A percentile compares a stretch with the other conserved stretches of the same genome.
Evolutionary conservation across 1,140 invertebrate genomes (phyloP).

Genomic region (Eupeodes corollae): DNA sequence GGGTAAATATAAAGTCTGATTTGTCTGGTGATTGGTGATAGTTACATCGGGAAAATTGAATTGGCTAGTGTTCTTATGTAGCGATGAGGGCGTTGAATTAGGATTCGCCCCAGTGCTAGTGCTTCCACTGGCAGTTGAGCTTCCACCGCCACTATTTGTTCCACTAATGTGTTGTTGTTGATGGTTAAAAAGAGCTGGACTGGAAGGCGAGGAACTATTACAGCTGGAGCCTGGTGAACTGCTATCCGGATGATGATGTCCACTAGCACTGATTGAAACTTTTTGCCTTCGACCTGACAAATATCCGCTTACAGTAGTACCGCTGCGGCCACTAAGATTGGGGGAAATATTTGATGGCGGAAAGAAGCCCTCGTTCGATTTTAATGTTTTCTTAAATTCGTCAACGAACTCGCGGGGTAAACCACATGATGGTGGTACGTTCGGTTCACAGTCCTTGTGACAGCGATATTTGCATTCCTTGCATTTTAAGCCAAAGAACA

Average conservation of each 20-base stretch:
- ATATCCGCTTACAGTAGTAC: background rate
- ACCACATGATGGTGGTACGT: conserved; percentile 85
- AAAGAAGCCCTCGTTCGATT: conserved; percentile 44
- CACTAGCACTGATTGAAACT: conserved; percentile 4
- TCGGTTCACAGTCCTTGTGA: conserved; percentile 73
- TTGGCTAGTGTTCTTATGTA: conserved; percentile 48
- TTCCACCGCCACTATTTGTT: conserved; percentile 2
- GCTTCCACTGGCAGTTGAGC: conserved; percentile 11
- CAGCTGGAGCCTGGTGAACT: conserved; percentile 92
- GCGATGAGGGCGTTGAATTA: conserved; percentile 25
- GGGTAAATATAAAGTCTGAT: background rate
- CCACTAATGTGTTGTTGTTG: conserved; percentile 40
- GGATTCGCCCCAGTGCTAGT: conserved; percentile 13
- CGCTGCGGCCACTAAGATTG: conserved; percentile 15
- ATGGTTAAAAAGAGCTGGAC: conserved; percentile 62
- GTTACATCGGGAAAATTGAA: conserved; percentile 70
- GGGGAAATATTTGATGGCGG: conserved; percentile 37
- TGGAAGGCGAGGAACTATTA: conserved; percentile 91
- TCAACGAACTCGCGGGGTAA: conserved; percentile 72
- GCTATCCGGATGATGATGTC: conserved; percentile 57
- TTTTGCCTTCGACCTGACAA: conserved; percentile 1
- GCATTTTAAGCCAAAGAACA: conserved; percentile 83
- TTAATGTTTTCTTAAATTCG: conserved; percentile 58
- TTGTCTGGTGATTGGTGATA: conserved; percentile 10
- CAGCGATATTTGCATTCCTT: conserved; percentile 95